A percentile compares a stretch with the other conserved stretches of the same genome.
Evolutionary conservation across 2,888 invertebrate species (phyloP).

Genomic region (Aleiodes alternator): DNA sequence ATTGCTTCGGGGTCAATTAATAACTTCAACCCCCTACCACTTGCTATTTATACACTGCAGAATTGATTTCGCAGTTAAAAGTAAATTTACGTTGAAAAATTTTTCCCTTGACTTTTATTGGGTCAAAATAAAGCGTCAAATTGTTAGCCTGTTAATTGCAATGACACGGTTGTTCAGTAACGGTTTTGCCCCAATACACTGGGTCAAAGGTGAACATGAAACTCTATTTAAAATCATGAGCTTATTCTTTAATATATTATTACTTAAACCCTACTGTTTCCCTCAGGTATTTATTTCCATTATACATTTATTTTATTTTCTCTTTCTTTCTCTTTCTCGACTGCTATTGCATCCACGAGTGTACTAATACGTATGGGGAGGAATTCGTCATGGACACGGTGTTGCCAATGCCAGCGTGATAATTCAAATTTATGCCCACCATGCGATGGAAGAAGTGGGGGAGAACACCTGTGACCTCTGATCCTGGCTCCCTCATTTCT

Average conservation of each 20-base stretch:
- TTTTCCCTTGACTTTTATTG: conserved; percentile 4
- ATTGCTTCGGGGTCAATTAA: too few relatives aligned
- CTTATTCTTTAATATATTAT: conserved; percentile 33
- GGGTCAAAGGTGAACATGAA: conserved; percentile 14
- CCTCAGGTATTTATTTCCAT: conserved; percentile 27
- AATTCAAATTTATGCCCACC: conserved; percentile 54
- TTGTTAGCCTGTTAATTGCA: conserved; percentile 19
- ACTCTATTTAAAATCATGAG: conserved; percentile 32
- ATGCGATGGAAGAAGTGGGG: conserved; percentile 34
- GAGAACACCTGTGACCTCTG: conserved; percentile 43
- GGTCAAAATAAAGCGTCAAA: conserved; percentile 28
- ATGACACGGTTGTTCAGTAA: conserved; percentile 28
- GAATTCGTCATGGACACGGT: conserved; percentile 54
- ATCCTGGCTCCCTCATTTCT: conserved; percentile 48
- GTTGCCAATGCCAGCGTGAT: conserved; percentile 55
- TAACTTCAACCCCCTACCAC: too few relatives aligned
- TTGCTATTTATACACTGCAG: too few relatives aligned
- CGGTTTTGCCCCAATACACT: too few relatives aligned
- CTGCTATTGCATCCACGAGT: conserved; percentile 27
- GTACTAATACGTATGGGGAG: conserved; percentile 43
- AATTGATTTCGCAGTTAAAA: too few relatives aligned
- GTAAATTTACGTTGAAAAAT: not conserved
- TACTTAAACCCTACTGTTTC: conserved; percentile 29
- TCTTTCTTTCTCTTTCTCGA: conserved; percentile 53
- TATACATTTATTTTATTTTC: conserved; percentile 21